Percentiles rank a stretch among this genome's conserved stretches.
Evolutionary conservation across 2,888 invertebrate genomes (phyloP).

Genomic region (Cremastinae sp.): DNA sequence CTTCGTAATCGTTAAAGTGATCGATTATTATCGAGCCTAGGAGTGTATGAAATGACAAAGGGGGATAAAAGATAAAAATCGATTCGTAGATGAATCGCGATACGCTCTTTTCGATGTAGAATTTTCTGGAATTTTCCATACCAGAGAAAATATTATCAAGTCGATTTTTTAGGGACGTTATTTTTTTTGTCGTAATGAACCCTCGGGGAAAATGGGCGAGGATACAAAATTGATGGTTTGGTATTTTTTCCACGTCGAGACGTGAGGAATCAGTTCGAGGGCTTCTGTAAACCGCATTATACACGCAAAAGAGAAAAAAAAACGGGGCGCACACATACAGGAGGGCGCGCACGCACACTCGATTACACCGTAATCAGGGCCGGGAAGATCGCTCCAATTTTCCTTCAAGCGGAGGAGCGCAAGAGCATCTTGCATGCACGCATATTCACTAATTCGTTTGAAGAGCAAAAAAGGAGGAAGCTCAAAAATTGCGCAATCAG

Average conservation of each 20-base stretch:
- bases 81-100: no score
- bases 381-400: conserved; percentile 37
- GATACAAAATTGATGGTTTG: conserved; percentile 31
- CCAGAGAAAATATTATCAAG: not conserved
- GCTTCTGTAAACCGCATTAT: conserved; percentile 4
- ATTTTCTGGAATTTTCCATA: not conserved
- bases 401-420: conserved; percentile 10
- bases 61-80: not conserved
- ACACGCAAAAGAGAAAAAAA: no score
- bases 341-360: conserved; percentile 25
- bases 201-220: conserved; percentile 20
- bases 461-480: conserved; percentile 15
- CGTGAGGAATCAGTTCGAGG: conserved; percentile 23
- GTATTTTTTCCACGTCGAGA: conserved; percentile 32
- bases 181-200: conserved; percentile 2
- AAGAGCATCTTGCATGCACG: not conserved
- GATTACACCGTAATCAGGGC: conserved; percentile 45
- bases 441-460: conserved; percentile 34
- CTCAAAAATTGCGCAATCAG: conserved; percentile 39
- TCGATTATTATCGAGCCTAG: no score
- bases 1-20: not conserved
- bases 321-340: not conserved
- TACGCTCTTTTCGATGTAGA: no score
- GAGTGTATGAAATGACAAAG: not conserved
- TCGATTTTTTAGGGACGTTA: not conserved